These are phyloP conservation scores for Corythornis vintsioides DNA, from an alignment of 2,113 vertebrate species.

Conservation along the genomic window DNA sequence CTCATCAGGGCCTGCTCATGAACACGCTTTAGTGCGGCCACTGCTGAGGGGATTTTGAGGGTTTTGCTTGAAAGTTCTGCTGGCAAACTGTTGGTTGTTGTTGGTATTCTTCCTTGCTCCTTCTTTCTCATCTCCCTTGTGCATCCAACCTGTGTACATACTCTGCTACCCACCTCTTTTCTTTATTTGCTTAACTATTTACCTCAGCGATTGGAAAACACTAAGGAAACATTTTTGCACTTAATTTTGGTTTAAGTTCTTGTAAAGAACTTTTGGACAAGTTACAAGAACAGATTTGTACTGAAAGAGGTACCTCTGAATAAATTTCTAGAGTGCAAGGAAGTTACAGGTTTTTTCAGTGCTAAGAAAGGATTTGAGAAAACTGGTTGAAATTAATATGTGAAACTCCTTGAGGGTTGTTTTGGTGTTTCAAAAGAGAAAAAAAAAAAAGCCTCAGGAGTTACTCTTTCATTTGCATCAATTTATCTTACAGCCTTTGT, in stretches of 20 bases:
- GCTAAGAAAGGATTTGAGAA: neutral
- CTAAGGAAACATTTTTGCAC: constrained; percentile 38
- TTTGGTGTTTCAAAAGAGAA: neutral
- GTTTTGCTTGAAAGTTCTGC: constrained; percentile 29
- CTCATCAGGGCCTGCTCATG: neutral
- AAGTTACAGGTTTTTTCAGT: neutral
- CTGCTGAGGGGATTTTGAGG: constrained; percentile 11
- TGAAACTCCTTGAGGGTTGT: neutral
- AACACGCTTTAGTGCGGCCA: neutral
- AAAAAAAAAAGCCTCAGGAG: neutral
- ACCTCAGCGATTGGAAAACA: constrained; percentile 35
- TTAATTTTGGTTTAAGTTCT: neutral
- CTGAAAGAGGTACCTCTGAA: neutral
- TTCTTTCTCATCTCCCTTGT: neutral
- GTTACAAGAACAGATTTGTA: neutral
- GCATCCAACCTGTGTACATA: neutral
- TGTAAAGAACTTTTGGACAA: neutral
- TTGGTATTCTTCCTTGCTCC: neutral
- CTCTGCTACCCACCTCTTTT: neutral
- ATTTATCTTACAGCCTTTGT: constrained; percentile 44
- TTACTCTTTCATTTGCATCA: constrained; percentile 15
- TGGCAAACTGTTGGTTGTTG: neutral
- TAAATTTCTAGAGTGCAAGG: neutral
- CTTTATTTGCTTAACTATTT: neutral
- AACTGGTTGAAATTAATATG: neutral